A percentile compares a stretch with the other conserved stretches of the same genome.
These are phyloP conservation scores for Magallana nippona DNA, from an alignment of 2,888 invertebrate genomes.

Conservation along the genomic window DNA sequence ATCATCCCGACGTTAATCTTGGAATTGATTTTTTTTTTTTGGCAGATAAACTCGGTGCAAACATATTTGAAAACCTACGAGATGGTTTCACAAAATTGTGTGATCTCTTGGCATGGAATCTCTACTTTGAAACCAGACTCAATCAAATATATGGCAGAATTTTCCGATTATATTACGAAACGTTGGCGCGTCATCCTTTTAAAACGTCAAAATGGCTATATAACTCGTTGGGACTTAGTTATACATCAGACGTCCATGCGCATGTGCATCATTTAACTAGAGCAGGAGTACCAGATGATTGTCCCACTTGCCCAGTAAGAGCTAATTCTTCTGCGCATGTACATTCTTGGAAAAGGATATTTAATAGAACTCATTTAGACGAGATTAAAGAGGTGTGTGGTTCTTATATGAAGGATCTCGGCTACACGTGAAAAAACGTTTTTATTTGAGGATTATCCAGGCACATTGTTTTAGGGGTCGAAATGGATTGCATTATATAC, in stretches of 20 bases:
- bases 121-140: constrained; percentile 47
- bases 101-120: constrained; percentile 50
- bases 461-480: too few relatives aligned
- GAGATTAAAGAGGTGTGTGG: background rate
- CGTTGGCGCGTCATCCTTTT: constrained; percentile 54
- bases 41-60: constrained; percentile 27
- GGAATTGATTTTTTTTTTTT: background rate
- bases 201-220: constrained; percentile 50
- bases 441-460: too few relatives aligned
- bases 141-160: constrained; percentile 48
- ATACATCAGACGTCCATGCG: constrained; percentile 45
- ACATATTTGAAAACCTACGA: background rate
- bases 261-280: constrained; percentile 55
- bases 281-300: constrained; percentile 50
- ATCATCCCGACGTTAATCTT: background rate
- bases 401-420: background rate
- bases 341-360: constrained; percentile 48
- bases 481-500: too few relatives aligned
- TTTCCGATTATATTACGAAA: constrained; percentile 52
- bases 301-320: constrained; percentile 52
- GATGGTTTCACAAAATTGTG: constrained; percentile 47
- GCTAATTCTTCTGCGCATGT: constrained; percentile 55
- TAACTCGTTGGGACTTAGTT: constrained; percentile 53
- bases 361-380: background rate
- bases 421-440: background rate